Percentiles rank a stretch among this genome's conserved stretches.
Evolutionary conservation across 2,797 vertebrate genomes (phyloP).

Genomic region (Pseudopleuronectes americanus): DNA sequence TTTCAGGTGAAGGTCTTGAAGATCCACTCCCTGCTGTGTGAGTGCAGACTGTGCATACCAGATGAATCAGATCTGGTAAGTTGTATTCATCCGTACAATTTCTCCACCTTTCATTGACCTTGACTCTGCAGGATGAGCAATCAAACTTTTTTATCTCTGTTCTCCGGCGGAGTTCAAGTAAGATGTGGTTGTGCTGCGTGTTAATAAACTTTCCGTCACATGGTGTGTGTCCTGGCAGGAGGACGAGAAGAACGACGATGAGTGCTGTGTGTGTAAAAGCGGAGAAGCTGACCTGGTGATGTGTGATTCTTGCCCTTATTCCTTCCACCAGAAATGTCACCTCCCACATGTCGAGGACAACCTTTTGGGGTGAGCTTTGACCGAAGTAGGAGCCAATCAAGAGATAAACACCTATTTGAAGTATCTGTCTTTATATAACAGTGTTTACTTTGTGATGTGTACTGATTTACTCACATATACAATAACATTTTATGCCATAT

Average conservation of each 20-base stretch:
- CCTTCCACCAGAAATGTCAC: conserved; percentile 80
- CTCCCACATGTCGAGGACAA: conserved; percentile 56
- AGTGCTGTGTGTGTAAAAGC: conserved; percentile 70
- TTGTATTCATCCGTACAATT: not conserved
- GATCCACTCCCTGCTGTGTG: conserved; percentile 59
- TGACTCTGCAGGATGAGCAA: too few species aligned
- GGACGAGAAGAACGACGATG: conserved; percentile 75
- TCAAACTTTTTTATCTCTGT: too few species aligned
- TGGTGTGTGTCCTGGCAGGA: conserved; percentile 48
- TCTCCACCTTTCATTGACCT: too few species aligned
- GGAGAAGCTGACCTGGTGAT: conserved; percentile 43
- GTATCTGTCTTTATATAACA: too few species aligned
- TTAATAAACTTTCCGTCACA: not conserved
- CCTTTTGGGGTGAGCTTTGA: conserved; percentile 54
- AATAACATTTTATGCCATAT: too few species aligned
- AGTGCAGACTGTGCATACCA: conserved; percentile 47
- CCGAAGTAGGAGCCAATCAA: too few species aligned
- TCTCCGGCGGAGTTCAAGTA: too few species aligned
- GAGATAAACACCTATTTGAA: too few species aligned
- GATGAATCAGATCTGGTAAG: conserved; percentile 48
- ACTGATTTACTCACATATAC: too few species aligned
- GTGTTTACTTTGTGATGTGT: too few species aligned
- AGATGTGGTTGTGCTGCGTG: not conserved
- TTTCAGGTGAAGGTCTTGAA: conserved; percentile 48
- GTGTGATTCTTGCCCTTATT: conserved; percentile 78